Conservation (phyloP, 2,888 invertebrate species). For the Drosophila suboccidentalis region DNA sequence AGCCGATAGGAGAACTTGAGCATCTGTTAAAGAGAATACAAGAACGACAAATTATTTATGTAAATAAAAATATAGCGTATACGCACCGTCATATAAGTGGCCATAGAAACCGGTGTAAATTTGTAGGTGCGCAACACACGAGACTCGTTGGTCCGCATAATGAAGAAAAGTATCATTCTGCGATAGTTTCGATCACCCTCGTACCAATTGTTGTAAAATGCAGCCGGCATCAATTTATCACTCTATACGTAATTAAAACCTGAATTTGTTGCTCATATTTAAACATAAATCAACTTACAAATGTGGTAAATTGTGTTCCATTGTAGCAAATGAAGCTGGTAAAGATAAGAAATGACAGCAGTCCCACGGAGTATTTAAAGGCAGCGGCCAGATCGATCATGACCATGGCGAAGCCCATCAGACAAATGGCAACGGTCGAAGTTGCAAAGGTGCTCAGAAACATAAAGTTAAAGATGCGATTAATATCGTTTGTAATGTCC, state of each 20-base stretch:
- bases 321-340: slow-evolving; percentile 74
- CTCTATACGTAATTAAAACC: slow-evolving; percentile 49
- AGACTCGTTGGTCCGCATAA: slow-evolving; percentile 70
- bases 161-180: slow-evolving; percentile 76
- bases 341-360: slow-evolving; percentile 74
- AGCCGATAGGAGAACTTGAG: slow-evolving; percentile 75
- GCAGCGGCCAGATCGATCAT: slow-evolving; percentile 61
- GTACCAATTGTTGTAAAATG: slow-evolving; percentile 83
- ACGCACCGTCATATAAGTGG: slow-evolving; percentile 79
- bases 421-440: slow-evolving; percentile 79
- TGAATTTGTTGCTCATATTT: background rate
- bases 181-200: slow-evolving; percentile 77
- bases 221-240: slow-evolving; percentile 69
- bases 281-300: slow-evolving; percentile 54
- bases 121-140: slow-evolving; percentile 72
- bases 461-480: slow-evolving; percentile 73
- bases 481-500: slow-evolving; percentile 57
- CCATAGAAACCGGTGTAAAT: slow-evolving; percentile 77
- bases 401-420: slow-evolving; percentile 78
- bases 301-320: slow-evolving; percentile 70
- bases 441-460: slow-evolving; percentile 76
- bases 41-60: background rate
- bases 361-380: slow-evolving; percentile 71
- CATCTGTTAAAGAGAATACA: slow-evolving; percentile 55
- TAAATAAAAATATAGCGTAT: background rate